Conservation (phyloP, 2,113 vertebrate genomes). For the Noturus placidus region DNA sequence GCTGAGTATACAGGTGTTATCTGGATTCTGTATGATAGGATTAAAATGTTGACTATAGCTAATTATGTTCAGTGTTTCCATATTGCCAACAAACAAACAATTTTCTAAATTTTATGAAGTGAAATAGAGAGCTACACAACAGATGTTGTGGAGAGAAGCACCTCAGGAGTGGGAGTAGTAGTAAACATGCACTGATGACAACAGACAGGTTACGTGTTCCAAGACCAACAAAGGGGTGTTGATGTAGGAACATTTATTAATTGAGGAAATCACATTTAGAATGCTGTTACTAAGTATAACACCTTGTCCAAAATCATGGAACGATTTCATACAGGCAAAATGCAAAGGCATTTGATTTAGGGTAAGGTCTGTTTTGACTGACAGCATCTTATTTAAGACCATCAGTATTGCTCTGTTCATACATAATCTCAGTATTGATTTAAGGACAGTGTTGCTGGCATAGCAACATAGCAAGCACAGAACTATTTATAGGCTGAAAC, state of each 20-base stretch:
- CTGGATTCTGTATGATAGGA: not conserved
- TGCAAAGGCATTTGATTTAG: not conserved
- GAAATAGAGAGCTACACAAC: not conserved
- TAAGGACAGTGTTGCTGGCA: conserved; percentile 10
- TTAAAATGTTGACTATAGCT: not conserved
- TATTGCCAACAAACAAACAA: not conserved
- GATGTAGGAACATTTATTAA: not conserved
- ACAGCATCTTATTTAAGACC: not conserved
- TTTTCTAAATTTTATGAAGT: not conserved
- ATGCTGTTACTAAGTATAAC: not conserved
- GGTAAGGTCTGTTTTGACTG: not conserved
- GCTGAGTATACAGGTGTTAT: not conserved
- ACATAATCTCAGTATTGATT: conserved; percentile 12
- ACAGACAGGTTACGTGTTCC: not conserved
- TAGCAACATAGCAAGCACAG: conserved; percentile 14
- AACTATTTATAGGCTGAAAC: conserved; percentile 38
- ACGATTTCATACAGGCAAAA: not conserved
- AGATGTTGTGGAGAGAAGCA: not conserved
- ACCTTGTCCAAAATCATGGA: not conserved
- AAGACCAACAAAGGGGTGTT: conserved; percentile 5
- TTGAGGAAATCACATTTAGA: not conserved
- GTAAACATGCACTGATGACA: not conserved
- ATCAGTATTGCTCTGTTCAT: not conserved
- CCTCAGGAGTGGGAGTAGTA: conserved; percentile 8
- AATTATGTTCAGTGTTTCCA: not conserved